Base-by-base conservation (phyloP, 2,113 vertebrate genomes). In the Anoura caudifer region DNA sequence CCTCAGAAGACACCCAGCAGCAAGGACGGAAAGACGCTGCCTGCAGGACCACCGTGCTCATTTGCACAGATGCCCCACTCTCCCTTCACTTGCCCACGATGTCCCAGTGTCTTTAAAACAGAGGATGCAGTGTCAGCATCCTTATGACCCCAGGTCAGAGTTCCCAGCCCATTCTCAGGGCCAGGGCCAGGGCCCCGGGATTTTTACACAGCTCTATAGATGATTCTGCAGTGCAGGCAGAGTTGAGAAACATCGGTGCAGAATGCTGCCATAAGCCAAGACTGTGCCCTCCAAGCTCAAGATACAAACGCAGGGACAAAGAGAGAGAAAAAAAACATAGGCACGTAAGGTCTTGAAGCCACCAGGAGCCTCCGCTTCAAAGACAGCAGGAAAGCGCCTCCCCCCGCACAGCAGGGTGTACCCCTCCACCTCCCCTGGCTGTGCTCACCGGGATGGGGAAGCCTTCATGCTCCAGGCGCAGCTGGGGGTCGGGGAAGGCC, bases 391-490 rank as follows among this genome's bases (percentile, higher is more conserved):
- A 26, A 43, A 5, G 4, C 0, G 1, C 15, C 13, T 14, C 15
- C 63, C 7, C 3, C 1, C 19, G 4, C 26, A 8, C 1, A 33
- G 24, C 65, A 0, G 2, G 1, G 4, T 5, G 4, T 24, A 7
- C 1, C 26, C 13, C 8, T 3, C 24, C 4, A 4, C 13, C 17
- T 4, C 45, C 80, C 52, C 54, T 4, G 8, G 36, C 70, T 0
- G 1, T 19, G 95, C 99, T 98, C 98, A 99, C 99, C 92, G 89
- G 98, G 31, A 99, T 98, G 3, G 99, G 99, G 31, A 96, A 96
- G 56, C 99, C 99, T 96, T 99, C 99, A 0, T 98, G 84, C 87
- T 99, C 99, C 54, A 99, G 97, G 33, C 99, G 99, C 47, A 99
- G 97, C 96, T 99, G 99, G 13, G 99, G 99, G 93, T 99, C 98